Base-by-base conservation (phyloP, 1,140 invertebrate genomes). In the Antheraea mylitta region DNA sequence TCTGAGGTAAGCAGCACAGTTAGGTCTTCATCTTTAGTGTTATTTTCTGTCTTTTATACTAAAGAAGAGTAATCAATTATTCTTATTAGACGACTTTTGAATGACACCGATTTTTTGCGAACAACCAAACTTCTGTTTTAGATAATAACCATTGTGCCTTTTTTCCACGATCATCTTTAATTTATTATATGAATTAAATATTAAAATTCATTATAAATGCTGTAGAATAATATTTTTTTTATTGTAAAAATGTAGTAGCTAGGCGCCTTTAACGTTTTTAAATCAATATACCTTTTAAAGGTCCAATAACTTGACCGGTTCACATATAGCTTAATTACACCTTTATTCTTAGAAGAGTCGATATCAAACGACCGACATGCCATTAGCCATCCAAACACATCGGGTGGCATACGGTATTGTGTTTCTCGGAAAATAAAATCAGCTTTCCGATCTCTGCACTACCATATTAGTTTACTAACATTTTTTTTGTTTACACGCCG, bases 381-480 rank as follows among this genome's bases (percentile, higher is more conserved):
- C 58, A 58, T 66, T 66, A 66, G 36, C 65, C 73, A 18, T 59
- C 53, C 72, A 53, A 53, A 74, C 71, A 76, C 72, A 66, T 77
- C 69, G 72, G 67, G 64, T 69, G 69, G 64, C 71, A 61, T 37
- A 66, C 58, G 72, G 79, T 80, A 76, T 76, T 73, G 67, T 68
- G 73, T 81, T 90, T 90, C 86, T 85, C 68, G 78, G 82, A 89
- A 87, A 82, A 85, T 78, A 81, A 82, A 84, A 84, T 80, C 79
- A 77, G 76, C 78, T 85, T 83, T 82, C 76, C 70, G 77, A 85
- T 87, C 80, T 76, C 74, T 65, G 68, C 72, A 74, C 83, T 86
- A 85, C 83, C 80, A 87, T 85, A 87, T 89, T 89, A 85, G 85
- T 87, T 84, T 84, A 85, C 82, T 82, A 80, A 77, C 79, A 74